Percentiles rank a stretch among this genome's conserved stretches.
These are phyloP conservation scores for Pteropus rufus DNA, from an alignment of 2,797 vertebrate species.

Conservation along the genomic window DNA sequence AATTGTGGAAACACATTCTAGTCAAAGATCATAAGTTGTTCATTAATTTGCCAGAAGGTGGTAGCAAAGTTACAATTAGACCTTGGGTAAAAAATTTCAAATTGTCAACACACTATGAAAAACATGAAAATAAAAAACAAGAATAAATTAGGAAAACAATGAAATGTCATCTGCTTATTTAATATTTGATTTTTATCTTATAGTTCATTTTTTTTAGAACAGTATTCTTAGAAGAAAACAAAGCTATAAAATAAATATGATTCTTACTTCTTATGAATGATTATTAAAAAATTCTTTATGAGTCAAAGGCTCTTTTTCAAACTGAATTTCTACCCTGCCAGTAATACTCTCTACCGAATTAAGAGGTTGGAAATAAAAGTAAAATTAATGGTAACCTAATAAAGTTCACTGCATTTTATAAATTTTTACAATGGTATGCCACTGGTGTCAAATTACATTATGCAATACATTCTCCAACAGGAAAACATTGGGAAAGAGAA, in stretches of 20 bases:
- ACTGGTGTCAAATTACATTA: neutral
- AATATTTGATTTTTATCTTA: neutral
- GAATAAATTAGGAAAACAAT: neutral
- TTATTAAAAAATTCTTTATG: neutral
- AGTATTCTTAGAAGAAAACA: neutral
- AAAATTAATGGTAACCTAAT: neutral
- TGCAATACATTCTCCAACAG: neutral
- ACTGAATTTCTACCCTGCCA: neutral
- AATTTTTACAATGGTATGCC: neutral
- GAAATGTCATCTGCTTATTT: neutral
- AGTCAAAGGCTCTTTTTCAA: neutral
- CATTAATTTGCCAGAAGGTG: conserved; percentile 75
- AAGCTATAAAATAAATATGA: neutral
- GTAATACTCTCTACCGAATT: neutral
- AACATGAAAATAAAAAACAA: neutral
- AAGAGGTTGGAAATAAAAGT: neutral
- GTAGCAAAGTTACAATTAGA: conserved; percentile 75
- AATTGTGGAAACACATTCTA: neutral
- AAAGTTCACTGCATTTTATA: neutral
- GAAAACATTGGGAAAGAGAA: neutral
- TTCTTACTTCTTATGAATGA: neutral
- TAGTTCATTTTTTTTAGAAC: neutral
- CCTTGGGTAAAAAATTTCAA: neutral
- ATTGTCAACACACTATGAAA: neutral
- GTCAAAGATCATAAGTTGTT: neutral